These are phyloP conservation scores for Norana najaformis DNA, from an alignment of 2,888 invertebrate species.

Conservation along the genomic window DNA sequence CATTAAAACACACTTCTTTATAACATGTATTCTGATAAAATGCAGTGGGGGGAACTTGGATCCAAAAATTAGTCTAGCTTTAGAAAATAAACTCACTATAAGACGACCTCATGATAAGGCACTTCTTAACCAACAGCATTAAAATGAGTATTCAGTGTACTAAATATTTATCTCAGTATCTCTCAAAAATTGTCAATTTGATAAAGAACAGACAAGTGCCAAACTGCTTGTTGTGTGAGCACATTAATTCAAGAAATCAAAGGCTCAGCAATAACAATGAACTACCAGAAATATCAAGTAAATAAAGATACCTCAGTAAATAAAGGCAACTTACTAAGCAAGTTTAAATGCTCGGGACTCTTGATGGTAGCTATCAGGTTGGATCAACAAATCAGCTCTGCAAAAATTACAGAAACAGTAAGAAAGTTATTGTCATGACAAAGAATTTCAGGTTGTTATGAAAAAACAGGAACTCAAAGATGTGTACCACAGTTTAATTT, in stretches of 20 bases:
- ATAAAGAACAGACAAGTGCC: neutral
- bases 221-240: neutral
- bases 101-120: too few species aligned
- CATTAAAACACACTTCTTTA: too few species aligned
- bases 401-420: neutral
- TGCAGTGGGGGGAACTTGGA: too few species aligned
- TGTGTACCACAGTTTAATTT: neutral
- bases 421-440: neutral
- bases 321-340: neutral
- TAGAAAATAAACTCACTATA: too few species aligned
- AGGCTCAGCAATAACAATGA: neutral
- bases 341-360: neutral
- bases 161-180: neutral
- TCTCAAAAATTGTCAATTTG: neutral
- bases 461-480: neutral
- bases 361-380: neutral
- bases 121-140: too few species aligned
- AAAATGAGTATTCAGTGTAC: neutral
- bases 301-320: neutral
- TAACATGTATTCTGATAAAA: too few species aligned
- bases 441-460: neutral
- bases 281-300: neutral
- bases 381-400: constrained; percentile 13
- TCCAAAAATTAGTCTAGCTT: too few species aligned
- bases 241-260: neutral